Base-by-base conservation (phyloP, 2,113 vertebrate species). In the Hippocampus barbouri region DNA sequence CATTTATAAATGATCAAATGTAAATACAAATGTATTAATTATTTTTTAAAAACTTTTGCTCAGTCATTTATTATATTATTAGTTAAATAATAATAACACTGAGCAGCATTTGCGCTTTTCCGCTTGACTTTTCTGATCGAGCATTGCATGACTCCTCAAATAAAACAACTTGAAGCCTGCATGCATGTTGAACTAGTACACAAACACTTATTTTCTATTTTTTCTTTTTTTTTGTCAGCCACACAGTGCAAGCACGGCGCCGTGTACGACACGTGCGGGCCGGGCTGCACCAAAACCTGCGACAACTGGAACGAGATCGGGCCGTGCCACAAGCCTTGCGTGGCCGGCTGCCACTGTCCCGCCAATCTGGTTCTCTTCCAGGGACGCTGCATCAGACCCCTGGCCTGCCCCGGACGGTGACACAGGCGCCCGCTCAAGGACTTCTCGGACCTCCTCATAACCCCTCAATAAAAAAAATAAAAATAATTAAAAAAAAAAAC, bases 261-360 rank as follows among this genome's bases (percentile, higher is more conserved):
- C 0, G 93, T 99, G 47, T 98, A 98, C 2, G 94, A 98, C 68
- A 98, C 96, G n/a, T 99, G 97, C 14, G 96, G 97, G 0, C 97
- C 96, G 0, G 96, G 96, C 74, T 98, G 97, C 75, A 88, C 94
- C 76, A 98, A 98, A 89, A 98, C 95, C 18, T 99, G 97, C 60
- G 94, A 96, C 88, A 98, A 97, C 93, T 98, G 97, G 96, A 99
- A 99, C 2, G 97, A 98, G 90, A 97, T 99, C 0, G 93, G 96
- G 0, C 95, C 95, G 0, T 99, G 97, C 84, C 89, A 82, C 73
- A 95, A 94, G 77, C 94, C 96, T 0, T 99, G 97, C 0, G 3
- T 98, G 27, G 97, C 97, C 0, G 97, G 97, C 8, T 99, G 97
- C 89, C 97, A 99, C 87, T 99, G 97, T 41, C 97, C 96, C 0